Conservation (phyloP, 2,113 vertebrate species). For the Nothobranchius furzeri region DNA sequence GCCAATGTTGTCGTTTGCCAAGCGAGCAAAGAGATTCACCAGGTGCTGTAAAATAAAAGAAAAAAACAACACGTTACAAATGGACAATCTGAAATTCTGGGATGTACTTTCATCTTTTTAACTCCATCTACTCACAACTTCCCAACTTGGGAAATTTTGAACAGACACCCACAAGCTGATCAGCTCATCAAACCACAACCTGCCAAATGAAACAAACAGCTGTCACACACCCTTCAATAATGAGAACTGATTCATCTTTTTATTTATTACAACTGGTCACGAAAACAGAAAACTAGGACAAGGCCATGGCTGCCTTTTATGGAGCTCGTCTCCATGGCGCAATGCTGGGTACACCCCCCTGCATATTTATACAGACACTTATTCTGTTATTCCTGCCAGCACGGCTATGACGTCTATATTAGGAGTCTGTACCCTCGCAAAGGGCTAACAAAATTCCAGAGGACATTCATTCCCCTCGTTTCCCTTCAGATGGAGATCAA, state of each 20-base stretch:
- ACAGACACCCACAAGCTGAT: slow-evolving; percentile 94
- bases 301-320: slow-evolving; percentile 8
- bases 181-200: slow-evolving; percentile 97
- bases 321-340: background rate
- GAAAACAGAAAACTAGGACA: background rate
- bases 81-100: background rate
- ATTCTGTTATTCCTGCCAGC: slow-evolving; percentile 17
- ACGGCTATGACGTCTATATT: slow-evolving; percentile 9
- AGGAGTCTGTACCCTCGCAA: slow-evolving; percentile 11
- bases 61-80: slow-evolving; percentile 31
- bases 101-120: background rate
- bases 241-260: background rate
- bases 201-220: slow-evolving; percentile 61
- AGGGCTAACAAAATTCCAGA: background rate
- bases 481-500: background rate
- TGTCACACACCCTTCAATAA: background rate
- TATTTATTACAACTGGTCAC: background rate
- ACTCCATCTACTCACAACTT: slow-evolving; percentile 85
- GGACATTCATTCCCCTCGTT: slow-evolving; percentile 16
- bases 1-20: slow-evolving; percentile 97
- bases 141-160: slow-evolving; percentile 98
- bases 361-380: slow-evolving; percentile 11
- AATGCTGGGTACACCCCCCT: background rate
- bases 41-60: slow-evolving; percentile 82
- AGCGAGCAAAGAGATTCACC: slow-evolving; percentile 94